These are phyloP conservation scores for Oryzias woworae DNA, from an alignment of 2,113 vertebrate genomes.

Conservation along the genomic window DNA sequence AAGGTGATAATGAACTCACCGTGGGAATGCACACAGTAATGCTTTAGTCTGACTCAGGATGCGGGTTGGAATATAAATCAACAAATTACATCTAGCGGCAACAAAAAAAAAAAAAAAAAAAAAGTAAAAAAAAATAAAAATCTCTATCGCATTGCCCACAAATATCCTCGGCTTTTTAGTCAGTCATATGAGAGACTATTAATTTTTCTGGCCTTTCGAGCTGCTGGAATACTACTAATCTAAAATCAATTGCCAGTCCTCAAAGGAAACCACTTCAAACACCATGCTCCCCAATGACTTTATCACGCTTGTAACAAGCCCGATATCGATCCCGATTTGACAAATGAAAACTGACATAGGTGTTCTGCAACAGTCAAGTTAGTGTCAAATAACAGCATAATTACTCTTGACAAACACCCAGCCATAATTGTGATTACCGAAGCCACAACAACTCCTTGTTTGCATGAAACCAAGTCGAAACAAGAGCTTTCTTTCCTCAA, in stretches of 20 bases:
- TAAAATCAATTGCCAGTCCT: constrained; percentile 67
- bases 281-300: constrained; percentile 52
- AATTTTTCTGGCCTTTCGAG: constrained; percentile 18
- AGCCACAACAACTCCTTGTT: constrained; percentile 4
- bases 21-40: constrained; percentile 50
- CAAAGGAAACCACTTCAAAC: constrained; percentile 60
- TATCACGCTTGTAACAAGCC: constrained; percentile 55
- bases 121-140: constrained; percentile 8
- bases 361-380: constrained; percentile 28
- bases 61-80: constrained; percentile 23
- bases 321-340: constrained; percentile 57
- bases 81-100: constrained; percentile 48
- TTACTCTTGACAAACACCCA: constrained; percentile 56
- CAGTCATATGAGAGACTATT: constrained; percentile 23
- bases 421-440: constrained; percentile 10
- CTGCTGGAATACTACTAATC: constrained; percentile 52
- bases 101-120: constrained; percentile 11
- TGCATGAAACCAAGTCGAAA: not conserved
- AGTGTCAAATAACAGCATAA: constrained; percentile 48
- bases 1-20: constrained; percentile 65
- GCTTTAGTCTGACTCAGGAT: constrained; percentile 30
- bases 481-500: not conserved
- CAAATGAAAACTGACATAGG: constrained; percentile 61
- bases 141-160: constrained; percentile 6
- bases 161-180: constrained; percentile 22